Base-by-base conservation (phyloP, 2,797 vertebrate species). In the Podarcis lilfordi region DNA sequence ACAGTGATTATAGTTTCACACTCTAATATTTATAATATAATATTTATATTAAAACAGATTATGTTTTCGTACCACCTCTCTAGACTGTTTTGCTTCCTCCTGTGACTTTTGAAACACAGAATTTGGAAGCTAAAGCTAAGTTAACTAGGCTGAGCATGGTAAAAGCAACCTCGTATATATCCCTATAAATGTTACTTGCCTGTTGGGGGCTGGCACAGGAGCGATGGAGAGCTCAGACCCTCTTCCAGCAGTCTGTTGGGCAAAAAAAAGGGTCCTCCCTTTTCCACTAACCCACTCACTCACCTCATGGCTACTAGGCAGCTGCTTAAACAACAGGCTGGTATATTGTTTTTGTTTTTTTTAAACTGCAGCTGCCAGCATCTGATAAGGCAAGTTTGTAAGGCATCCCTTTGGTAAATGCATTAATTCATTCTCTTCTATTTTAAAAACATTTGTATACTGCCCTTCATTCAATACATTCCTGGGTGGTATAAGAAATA, bases 241-340 rank as follows among this genome's bases (percentile, higher is more conserved):
- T 71, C 32, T 37, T 74, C 15, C 21, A 74, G 32, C 32, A 37
- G 3, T 35, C 35, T 17, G 35, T 32, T 4, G 0, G 0, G 23
- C 91, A 85, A 21, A 90, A 90, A 89, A 91, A 8, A 82, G 84
- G 69, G n/a, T 11, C 27, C 32, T 72, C 5, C 29, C 32, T 35
- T 32, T 32, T 32, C 32, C 32, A 11, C 15, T n/a, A 72, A n/a
- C 13, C 71, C 32, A 32, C 13, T 32, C 19, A 32, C 71, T 72
- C 32, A 64, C 17, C 17, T 64, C 61, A 64, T 23, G 21, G 61
- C 61, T 64, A 64, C 21, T 23, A 64, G 59, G 61, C 61, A 64
- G 21, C 17, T 61, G 59, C 5, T 64, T 64, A 64, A 64, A 19
- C 23, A 64, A 19, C 17, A 64, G 61, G 61, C 61, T 61, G 5